A percentile compares a stretch with the other conserved stretches of the same genome.
phyloP scores from a whole-genome alignment of 2,113 vertebrate species.

The Anguilla rostrata region DNA sequence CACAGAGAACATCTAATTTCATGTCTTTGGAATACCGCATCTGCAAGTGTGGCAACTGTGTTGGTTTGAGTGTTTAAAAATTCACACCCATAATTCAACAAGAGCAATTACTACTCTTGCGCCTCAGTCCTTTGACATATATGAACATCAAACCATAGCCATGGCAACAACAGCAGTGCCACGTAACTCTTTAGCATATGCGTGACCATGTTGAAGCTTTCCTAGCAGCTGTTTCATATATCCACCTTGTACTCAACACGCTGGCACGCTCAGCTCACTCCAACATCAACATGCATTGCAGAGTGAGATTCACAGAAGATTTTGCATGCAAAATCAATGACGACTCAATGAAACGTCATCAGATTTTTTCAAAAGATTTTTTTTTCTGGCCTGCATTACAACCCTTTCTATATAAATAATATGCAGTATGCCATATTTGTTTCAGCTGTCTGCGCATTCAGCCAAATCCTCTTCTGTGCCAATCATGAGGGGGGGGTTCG shows the following conservation, averaged over 20 bases:
- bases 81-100: background rate
- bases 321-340: conserved; percentile 46
- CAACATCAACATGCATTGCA: conserved; percentile 30
- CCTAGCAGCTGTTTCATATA: conserved; percentile 4
- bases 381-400: background rate
- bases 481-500: background rate
- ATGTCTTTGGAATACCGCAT: background rate
- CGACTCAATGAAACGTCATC: conserved; percentile 33
- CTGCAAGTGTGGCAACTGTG: background rate
- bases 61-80: background rate
- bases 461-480: background rate
- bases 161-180: background rate
- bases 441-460: background rate
- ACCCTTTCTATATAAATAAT: background rate
- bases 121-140: background rate
- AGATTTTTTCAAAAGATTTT: conserved; percentile 37
- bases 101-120: background rate
- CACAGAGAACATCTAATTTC: background rate
- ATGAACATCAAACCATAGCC: background rate
- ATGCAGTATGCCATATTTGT: background rate
- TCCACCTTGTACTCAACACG: background rate
- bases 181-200: background rate
- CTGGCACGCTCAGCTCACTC: conserved; percentile 2
- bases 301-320: conserved; percentile 30
- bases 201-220: background rate